phyloP scores from a whole-genome alignment of 2,113 vertebrate species.

The Cranoglanis bouderius region DNA sequence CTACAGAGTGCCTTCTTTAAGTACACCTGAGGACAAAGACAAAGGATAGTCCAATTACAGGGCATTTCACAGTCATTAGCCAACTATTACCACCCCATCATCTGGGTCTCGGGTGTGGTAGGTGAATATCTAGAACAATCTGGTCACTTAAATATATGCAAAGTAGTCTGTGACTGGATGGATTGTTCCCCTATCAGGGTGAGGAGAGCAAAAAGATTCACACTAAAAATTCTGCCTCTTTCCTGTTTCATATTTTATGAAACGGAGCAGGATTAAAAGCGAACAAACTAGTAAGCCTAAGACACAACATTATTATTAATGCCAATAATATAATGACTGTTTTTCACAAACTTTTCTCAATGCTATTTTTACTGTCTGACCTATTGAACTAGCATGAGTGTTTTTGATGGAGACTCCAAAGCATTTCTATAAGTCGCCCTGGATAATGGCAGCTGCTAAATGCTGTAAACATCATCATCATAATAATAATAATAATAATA shows the following conservation, averaged over 20 bases:
- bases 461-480: no score
- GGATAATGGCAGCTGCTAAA: no score
- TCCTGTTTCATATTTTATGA: not conserved
- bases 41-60: not conserved
- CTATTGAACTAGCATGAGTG: no score
- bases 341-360: no score
- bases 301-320: no score
- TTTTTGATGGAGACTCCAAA: no score
- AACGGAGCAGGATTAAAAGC: no score
- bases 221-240: not conserved
- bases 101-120: not conserved
- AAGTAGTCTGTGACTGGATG: not conserved
- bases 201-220: not conserved
- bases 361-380: no score
- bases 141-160: not conserved
- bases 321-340: no score
- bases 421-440: no score
- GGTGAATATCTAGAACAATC: not conserved
- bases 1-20: not conserved
- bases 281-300: no score
- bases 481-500: no score
- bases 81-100: not conserved
- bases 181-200: not conserved
- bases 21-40: not conserved
- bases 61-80: not conserved